These are phyloP conservation scores for Pseudolaguvia tuberculata DNA, from an alignment of 2,113 vertebrate species.

Conservation along the genomic window DNA sequence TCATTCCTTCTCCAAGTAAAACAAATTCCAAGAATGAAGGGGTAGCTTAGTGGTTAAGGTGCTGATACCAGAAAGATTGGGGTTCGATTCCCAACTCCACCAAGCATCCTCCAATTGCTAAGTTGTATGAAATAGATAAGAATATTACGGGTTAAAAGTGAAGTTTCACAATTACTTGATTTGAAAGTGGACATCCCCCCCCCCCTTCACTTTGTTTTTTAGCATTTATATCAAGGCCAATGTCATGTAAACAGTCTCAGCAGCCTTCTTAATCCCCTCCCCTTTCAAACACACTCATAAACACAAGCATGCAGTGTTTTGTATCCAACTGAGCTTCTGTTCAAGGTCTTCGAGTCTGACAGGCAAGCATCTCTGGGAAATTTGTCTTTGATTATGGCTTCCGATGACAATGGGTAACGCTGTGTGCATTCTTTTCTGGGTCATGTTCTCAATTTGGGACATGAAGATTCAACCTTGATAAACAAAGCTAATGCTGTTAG, in stretches of 20 bases:
- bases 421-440: slow-evolving; percentile 24
- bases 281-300: slow-evolving; percentile 29
- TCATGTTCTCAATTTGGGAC: slow-evolving; percentile 37
- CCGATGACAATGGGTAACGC: neutral
- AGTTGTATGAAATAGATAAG: slow-evolving; percentile 35
- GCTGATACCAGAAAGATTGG: no score
- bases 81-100: no score
- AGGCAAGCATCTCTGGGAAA: slow-evolving; percentile 40
- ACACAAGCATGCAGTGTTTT: slow-evolving; percentile 14
- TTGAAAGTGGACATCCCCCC: slow-evolving; percentile 30
- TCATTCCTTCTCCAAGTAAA: no score
- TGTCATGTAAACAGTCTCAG: slow-evolving; percentile 50
- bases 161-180: slow-evolving; percentile 49
- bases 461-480: slow-evolving; percentile 36
- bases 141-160: slow-evolving; percentile 43
- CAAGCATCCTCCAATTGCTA: no score
- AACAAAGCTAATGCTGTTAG: slow-evolving; percentile 27
- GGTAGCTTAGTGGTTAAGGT: no score
- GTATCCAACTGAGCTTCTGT: slow-evolving; percentile 41
- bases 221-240: slow-evolving; percentile 52
- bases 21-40: no score
- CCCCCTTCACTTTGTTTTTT: slow-evolving; percentile 15
- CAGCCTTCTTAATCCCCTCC: slow-evolving; percentile 26
- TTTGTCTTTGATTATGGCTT: slow-evolving; percentile 30
- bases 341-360: slow-evolving; percentile 48